Base-by-base conservation (phyloP, 2,888 invertebrate genomes). In the Enoplolaimus lenunculus region DNA sequence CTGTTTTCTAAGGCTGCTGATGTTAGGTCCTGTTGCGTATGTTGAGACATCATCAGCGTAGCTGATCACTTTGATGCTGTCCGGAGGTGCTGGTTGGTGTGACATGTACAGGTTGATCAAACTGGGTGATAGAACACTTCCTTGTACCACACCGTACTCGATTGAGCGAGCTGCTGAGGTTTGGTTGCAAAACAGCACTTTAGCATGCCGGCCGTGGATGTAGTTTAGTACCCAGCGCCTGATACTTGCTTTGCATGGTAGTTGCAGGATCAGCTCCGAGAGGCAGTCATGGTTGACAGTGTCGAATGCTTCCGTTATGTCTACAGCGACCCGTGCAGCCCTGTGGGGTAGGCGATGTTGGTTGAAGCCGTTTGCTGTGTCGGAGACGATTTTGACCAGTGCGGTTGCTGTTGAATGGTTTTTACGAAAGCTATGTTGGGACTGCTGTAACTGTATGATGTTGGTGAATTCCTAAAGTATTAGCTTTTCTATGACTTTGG, bases 151-250 rank as follows among this genome's bases (percentile, higher is more conserved):
- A n/a, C 57, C 57, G 16, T 57, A n/a, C n/a, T n/a, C n/a, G 57
- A 57, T 57, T 57, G 57, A 21, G n/a, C 57, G 57, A n/a, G 57
- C 57, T 57, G 16, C 57, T 21, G 57, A 57, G 57, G n/a, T 16
- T n/a, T 57, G 57, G 57, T 57, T 57, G 57, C 57, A n/a, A 57
- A 57, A 57, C 57, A 57, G 57, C n/a, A 57, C 57, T 57, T 57
- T 57, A 16, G 57, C 57, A 21, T 57, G 57, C 16, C 57, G 57
- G n/a, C 57, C 57, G n/a, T 57, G 57, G 57, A 57, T 57, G 57
- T 57, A 57, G 57, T 57, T 57, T 16, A 57, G 16, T 21, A 57
- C n/a, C 57, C 57, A 57, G 57, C 57, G 57, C n/a, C n/a, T 57
- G 57, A 57, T n/a, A 57, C 57, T 57, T 21, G n/a, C 16, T n/a